Percentiles rank a stretch among this genome's conserved stretches.
Evolutionary conservation across 2,113 vertebrate genomes (phyloP).

Genomic region (Melanocharis versteri): DNA sequence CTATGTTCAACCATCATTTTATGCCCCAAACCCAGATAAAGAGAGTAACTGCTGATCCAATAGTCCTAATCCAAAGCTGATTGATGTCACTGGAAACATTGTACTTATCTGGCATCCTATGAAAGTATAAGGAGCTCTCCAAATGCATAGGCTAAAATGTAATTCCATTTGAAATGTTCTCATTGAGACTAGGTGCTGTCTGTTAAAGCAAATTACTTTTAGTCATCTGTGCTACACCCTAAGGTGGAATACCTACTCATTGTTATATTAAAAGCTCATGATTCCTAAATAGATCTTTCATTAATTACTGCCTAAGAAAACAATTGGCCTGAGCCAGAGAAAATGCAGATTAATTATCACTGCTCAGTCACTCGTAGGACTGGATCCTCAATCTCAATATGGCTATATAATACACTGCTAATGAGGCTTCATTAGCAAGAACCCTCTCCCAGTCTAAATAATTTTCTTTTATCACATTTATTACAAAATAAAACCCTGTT

Average conservation of each 20-base stretch:
- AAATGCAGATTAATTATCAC: constrained; percentile 13
- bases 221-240: background rate
- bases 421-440: background rate
- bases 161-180: background rate
- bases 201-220: background rate
- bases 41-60: background rate
- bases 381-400: background rate
- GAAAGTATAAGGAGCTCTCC: background rate
- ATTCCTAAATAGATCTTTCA: background rate
- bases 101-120: background rate
- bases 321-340: background rate
- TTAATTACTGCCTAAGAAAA: constrained; percentile 16
- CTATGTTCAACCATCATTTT: background rate
- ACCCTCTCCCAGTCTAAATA: background rate
- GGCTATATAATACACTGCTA: background rate
- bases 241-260: background rate
- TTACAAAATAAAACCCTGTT: background rate
- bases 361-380: background rate
- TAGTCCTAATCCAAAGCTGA: background rate
- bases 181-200: background rate
- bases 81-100: background rate
- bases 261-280: background rate
- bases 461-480: background rate
- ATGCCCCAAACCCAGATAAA: background rate
- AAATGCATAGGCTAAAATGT: background rate